Percentiles rank a stretch among this genome's conserved stretches.
Conservation (phyloP, 2,888 invertebrate species). For the Laspeyria flexula region DNA sequence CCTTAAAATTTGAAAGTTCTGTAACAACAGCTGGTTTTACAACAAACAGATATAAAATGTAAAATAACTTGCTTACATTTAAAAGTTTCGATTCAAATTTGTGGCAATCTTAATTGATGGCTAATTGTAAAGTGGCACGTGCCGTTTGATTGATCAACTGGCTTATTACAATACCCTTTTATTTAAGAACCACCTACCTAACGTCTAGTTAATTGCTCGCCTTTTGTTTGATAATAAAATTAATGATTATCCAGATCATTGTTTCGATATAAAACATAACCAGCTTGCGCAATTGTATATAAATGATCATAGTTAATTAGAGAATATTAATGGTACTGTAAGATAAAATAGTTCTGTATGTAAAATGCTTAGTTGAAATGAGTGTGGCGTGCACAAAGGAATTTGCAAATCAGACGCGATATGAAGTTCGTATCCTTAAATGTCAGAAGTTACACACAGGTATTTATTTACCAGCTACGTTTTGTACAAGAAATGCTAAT, state of each 20-base stretch:
- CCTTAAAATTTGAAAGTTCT: conserved; percentile 6
- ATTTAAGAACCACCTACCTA: conserved; percentile 41
- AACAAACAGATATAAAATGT: neutral
- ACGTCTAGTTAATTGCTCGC: conserved; percentile 35
- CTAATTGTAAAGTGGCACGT: conserved; percentile 59
- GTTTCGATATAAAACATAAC: conserved; percentile 31
- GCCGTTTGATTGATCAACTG: conserved; percentile 67
- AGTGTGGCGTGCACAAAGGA: conserved; percentile 39
- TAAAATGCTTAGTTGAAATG: too few relatives aligned
- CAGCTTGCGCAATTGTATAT: conserved; percentile 33
- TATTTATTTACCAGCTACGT: conserved; percentile 38
- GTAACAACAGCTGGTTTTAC: neutral
- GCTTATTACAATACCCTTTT: conserved; percentile 59
- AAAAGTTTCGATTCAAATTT: conserved; percentile 1
- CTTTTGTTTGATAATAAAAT: conserved; percentile 61
- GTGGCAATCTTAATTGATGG: conserved; percentile 39
- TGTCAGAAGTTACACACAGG: conserved; percentile 48
- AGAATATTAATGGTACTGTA: conserved; percentile 21
- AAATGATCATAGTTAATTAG: conserved; percentile 26
- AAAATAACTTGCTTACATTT: neutral
- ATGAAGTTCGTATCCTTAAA: conserved; percentile 48
- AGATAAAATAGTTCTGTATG: conserved; percentile 2
- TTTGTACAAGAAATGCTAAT: conserved; percentile 57
- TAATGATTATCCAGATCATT: conserved; percentile 53
- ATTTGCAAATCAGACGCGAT: conserved; percentile 38